These are phyloP conservation scores for Pelecanus crispus DNA, from an alignment of 2,113 vertebrate species.

Conservation along the genomic window DNA sequence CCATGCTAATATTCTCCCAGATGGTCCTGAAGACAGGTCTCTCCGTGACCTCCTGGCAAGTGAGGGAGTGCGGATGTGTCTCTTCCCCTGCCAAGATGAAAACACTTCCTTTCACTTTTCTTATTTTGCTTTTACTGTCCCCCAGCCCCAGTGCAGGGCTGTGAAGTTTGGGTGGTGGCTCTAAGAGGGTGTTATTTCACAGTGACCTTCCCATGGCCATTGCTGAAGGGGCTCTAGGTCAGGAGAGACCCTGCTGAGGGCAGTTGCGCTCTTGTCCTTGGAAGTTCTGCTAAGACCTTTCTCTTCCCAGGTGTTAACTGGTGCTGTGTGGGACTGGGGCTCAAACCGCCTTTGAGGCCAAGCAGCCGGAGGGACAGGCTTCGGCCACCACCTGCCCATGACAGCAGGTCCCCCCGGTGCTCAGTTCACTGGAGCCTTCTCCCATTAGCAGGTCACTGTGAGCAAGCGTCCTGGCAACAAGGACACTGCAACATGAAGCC, in stretches of 20 bases:
- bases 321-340: not conserved
- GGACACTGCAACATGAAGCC: not conserved
- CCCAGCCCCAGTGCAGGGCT: not conserved
- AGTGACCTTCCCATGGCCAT: not conserved
- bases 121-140: not conserved
- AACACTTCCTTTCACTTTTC: not conserved
- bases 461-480: constrained; percentile 14
- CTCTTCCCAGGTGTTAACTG: not conserved
- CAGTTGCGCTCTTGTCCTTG: not conserved
- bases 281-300: not conserved
- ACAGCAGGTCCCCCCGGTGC: not conserved
- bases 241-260: not conserved
- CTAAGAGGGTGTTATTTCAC: not conserved
- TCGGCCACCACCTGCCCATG: not conserved
- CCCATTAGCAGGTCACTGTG: not conserved
- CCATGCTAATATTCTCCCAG: not conserved
- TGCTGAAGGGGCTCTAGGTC: not conserved
- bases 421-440: not conserved
- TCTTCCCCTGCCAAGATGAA: not conserved
- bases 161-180: not conserved
- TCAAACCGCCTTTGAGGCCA: not conserved
- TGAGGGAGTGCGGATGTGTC: not conserved
- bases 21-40: not conserved
- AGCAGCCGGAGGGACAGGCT: not conserved
- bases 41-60: not conserved